Evolutionary conservation across 1,140 invertebrate species (phyloP).

Genomic region (Dolichoris vasculosae): DNA sequence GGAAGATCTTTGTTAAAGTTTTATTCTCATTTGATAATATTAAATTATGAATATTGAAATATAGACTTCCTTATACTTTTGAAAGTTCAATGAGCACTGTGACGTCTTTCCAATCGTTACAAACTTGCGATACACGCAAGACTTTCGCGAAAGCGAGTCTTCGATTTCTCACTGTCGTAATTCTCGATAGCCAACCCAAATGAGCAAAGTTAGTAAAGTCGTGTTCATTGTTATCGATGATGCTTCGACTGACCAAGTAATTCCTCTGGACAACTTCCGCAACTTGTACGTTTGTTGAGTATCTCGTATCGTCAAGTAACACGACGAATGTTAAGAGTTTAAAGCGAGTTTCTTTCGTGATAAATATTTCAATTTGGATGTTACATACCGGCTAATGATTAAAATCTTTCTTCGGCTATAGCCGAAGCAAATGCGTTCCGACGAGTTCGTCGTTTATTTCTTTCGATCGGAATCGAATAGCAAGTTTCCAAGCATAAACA

Average conservation of each 20-base stretch:
- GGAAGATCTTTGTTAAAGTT: neutral
- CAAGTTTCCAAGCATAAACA: too few relatives aligned
- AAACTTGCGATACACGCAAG: neutral
- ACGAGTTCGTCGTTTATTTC: neutral
- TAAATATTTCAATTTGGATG: conserved; percentile 18
- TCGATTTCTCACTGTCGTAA: conserved; percentile 21
- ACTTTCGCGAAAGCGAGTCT: neutral
- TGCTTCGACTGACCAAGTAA: conserved; percentile 21
- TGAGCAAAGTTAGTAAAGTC: conserved; percentile 33
- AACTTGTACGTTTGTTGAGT: neutral
- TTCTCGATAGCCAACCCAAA: conserved; percentile 4
- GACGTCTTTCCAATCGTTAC: conserved; percentile 9
- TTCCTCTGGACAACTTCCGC: conserved; percentile 19
- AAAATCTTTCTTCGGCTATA: too few relatives aligned
- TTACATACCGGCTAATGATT: neutral
- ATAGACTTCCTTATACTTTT: too few relatives aligned
- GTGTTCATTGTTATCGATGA: conserved; percentile 33
- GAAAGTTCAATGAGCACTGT: neutral
- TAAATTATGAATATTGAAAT: too few relatives aligned
- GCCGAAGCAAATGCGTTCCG: too few relatives aligned
- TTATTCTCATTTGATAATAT: neutral
- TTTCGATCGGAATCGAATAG: neutral
- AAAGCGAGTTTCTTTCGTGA: neutral
- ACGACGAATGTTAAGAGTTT: conserved; percentile 1
- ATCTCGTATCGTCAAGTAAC: neutral